Evolutionary conservation across 2,113 vertebrate genomes (phyloP).

Genomic region (Lasiurus cinereus): DNA sequence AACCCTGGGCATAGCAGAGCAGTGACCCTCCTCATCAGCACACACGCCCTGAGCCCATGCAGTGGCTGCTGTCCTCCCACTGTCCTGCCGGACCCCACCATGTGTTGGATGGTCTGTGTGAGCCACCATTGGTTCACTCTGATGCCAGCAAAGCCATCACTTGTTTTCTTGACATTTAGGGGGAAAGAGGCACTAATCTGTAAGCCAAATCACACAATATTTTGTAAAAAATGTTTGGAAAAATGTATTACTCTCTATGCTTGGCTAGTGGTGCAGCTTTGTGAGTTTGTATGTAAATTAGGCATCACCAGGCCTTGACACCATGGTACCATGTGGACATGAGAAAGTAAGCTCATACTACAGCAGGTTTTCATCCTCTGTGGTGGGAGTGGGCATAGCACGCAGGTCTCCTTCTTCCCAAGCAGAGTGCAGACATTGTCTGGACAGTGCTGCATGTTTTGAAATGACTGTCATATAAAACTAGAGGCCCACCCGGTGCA

Average conservation of each 20-base stretch:
- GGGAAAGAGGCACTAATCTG: background rate
- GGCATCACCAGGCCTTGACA: background rate
- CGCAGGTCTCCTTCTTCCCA: background rate
- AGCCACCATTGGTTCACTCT: too few relatives aligned
- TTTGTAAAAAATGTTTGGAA: background rate
- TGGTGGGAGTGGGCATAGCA: background rate
- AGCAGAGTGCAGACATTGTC: background rate
- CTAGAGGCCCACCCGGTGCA: too few relatives aligned
- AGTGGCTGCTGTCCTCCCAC: rapidly evolving
- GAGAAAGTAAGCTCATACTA: background rate
- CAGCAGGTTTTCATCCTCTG: background rate
- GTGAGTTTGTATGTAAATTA: background rate
- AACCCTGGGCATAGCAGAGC: rapidly evolving
- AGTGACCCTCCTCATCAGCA: background rate
- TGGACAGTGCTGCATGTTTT: background rate
- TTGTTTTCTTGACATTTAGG: background rate
- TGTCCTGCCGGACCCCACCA: background rate
- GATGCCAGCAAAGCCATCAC: background rate
- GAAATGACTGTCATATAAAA: background rate
- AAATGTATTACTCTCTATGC: background rate
- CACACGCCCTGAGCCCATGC: rapidly evolving
- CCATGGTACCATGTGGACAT: rapidly evolving
- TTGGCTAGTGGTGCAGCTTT: rapidly evolving
- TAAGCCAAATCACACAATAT: background rate
- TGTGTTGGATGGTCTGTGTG: too few relatives aligned